phyloP scores from a whole-genome alignment of 2,888 invertebrate genomes.

The Linnaemya tessellans region DNA sequence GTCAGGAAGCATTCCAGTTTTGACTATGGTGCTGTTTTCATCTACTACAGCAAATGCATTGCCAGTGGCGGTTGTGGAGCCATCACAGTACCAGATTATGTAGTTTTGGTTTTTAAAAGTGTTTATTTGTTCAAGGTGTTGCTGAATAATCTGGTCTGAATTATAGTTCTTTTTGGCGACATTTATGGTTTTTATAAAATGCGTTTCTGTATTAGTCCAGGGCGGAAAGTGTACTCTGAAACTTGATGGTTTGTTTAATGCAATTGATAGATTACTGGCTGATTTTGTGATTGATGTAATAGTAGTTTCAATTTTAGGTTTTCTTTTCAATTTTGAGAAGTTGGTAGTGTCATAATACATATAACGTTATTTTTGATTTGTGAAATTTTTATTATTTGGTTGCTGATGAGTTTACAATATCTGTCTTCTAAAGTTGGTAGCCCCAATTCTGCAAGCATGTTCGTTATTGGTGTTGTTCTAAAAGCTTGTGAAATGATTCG shows the following conservation, averaged over 20 bases:
- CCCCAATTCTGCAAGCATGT: too few relatives aligned
- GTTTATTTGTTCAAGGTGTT: not conserved
- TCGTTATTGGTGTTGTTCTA: too few relatives aligned
- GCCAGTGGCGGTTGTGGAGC: too few relatives aligned
- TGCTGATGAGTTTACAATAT: too few relatives aligned
- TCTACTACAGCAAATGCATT: not conserved
- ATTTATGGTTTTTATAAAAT: not conserved
- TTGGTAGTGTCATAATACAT: not conserved
- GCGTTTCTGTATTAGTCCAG: not conserved
- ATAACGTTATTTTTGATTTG: too few relatives aligned
- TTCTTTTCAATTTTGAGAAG: conserved; percentile 5
- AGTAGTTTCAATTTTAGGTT: conserved; percentile 8
- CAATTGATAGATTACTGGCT: not conserved
- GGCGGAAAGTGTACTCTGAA: not conserved
- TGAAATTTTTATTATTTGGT: too few relatives aligned
- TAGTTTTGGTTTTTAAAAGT: not conserved
- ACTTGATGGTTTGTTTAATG: not conserved
- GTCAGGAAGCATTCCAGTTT: not conserved
- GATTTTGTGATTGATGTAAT: not conserved
- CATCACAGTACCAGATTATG: not conserved
- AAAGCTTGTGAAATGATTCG: too few relatives aligned
- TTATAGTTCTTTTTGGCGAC: not conserved
- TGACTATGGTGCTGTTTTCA: not conserved
- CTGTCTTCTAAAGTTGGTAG: too few relatives aligned
- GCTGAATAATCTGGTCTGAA: not conserved